Conservation (phyloP, 2,797 vertebrate species). For the Hylomyscus alleni region DNA sequence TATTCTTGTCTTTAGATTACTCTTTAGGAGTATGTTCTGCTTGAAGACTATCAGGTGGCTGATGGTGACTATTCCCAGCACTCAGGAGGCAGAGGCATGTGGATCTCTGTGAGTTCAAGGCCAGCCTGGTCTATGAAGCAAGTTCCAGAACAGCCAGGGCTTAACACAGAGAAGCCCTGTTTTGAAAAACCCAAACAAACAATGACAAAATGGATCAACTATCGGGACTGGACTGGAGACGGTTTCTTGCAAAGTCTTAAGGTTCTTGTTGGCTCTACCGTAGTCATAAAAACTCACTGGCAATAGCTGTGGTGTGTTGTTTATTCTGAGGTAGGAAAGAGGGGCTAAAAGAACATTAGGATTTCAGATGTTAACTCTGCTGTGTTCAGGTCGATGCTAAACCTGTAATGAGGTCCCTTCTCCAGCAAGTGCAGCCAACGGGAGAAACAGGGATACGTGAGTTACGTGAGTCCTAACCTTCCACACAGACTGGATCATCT, state of each 20-base stretch:
- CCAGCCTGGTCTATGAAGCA: not conserved
- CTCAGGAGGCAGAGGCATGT: not conserved
- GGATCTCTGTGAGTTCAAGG: not conserved
- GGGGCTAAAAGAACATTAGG: conserved; percentile 11
- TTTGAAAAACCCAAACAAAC: not conserved
- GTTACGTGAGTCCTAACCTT: not conserved
- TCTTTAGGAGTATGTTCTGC: conserved; percentile 25
- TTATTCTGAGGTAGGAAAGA: conserved; percentile 38
- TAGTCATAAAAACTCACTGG: conserved; percentile 5
- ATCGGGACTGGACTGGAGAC: not conserved
- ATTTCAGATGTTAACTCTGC: conserved; percentile 36
- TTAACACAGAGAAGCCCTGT: not conserved
- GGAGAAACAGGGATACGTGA: not conserved
- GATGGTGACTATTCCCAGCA: not conserved
- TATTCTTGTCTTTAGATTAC: conserved; percentile 47
- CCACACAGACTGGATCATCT: not conserved
- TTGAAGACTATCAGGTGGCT: conserved; percentile 41
- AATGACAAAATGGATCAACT: conserved; percentile 20
- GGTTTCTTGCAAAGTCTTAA: conserved; percentile 32
- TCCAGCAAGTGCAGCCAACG: not conserved
- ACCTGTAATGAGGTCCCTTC: conserved; percentile 21
- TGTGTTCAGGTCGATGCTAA: conserved; percentile 1
- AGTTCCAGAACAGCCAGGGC: not conserved
- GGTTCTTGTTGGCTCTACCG: conserved; percentile 6
- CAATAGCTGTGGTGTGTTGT: not conserved